Conservation (phyloP, 2,797 vertebrate genomes). For the Semotilus atromaculatus region DNA sequence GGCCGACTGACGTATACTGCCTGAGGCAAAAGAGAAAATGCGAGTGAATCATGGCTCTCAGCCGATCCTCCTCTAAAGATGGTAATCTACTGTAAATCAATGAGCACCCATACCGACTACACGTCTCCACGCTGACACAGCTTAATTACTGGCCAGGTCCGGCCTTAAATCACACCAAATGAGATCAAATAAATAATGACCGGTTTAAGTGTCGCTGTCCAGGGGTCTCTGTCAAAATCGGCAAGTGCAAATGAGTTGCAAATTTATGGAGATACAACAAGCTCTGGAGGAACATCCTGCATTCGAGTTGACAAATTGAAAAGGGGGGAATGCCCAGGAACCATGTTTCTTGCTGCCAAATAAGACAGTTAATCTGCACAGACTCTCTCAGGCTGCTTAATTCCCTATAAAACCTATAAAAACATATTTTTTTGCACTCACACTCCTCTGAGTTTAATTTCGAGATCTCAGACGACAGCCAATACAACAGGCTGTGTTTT, state of each 20-base stretch:
- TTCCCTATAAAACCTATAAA: conserved; percentile 67
- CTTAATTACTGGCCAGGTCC: conserved; percentile 73
- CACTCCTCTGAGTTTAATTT: conserved; percentile 65
- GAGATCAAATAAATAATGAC: conserved; percentile 80
- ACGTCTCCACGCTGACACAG: conserved; percentile 72
- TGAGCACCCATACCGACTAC: conserved; percentile 66
- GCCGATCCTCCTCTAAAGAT: conserved; percentile 66
- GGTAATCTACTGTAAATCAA: conserved; percentile 81
- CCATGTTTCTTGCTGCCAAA: conserved; percentile 67
- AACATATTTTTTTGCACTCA: conserved; percentile 52
- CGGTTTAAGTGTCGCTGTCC: conserved; percentile 69
- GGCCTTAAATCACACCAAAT: conserved; percentile 76
- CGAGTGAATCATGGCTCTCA: conserved; percentile 53
- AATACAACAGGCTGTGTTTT: conserved; percentile 63
- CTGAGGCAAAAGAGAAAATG: conserved; percentile 34
- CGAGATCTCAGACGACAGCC: conserved; percentile 61
- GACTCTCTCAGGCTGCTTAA: conserved; percentile 67
- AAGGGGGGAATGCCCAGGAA: conserved; percentile 65
- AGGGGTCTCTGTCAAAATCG: conserved; percentile 66
- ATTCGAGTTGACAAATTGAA: conserved; percentile 72
- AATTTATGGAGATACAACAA: conserved; percentile 75
- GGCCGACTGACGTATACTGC: not conserved
- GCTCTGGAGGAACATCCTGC: conserved; percentile 56
- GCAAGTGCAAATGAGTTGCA: conserved; percentile 72
- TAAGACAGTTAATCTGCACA: conserved; percentile 72